phyloP scores from a whole-genome alignment of 2,113 vertebrate species.

The Rhabdomys dilectus region DNA sequence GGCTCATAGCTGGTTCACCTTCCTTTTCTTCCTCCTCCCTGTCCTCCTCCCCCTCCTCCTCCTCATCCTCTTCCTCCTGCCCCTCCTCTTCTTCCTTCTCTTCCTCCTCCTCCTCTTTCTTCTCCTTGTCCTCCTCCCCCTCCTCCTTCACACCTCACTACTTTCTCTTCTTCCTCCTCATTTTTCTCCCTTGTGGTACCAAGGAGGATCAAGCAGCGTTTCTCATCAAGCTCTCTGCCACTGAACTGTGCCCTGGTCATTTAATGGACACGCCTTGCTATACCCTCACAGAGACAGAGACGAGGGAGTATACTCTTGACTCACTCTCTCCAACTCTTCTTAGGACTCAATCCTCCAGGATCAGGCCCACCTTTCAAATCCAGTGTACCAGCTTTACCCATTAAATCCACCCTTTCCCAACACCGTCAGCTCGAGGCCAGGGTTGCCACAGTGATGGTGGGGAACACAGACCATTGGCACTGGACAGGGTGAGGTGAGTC shows the following conservation, averaged over 20 bases:
- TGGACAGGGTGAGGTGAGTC: not conserved
- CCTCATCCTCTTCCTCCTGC: too few relatives aligned
- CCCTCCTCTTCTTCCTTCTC: too few relatives aligned
- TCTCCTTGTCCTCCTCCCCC: not conserved
- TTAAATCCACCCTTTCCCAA: not conserved
- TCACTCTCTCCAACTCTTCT: not conserved
- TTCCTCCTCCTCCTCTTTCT: not conserved
- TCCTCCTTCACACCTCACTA: too few relatives aligned
- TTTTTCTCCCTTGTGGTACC: not conserved
- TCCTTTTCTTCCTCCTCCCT: too few relatives aligned
- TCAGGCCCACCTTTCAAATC: not conserved
- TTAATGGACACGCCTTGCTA: not conserved
- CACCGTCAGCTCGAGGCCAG: not conserved
- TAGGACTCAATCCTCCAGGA: not conserved
- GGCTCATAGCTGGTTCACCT: too few relatives aligned
- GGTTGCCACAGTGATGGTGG: not conserved
- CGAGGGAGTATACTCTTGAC: too few relatives aligned
- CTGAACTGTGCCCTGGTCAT: not conserved
- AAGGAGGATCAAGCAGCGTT: not conserved
- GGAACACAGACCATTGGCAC: not conserved
- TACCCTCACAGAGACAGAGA: not conserved
- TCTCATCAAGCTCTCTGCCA: too few relatives aligned
- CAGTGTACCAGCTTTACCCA: not conserved
- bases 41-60: not conserved
- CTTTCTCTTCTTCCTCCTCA: too few relatives aligned